These are phyloP conservation scores for Hyles lineata DNA, from an alignment of 2,888 invertebrate genomes.

Conservation along the genomic window DNA sequence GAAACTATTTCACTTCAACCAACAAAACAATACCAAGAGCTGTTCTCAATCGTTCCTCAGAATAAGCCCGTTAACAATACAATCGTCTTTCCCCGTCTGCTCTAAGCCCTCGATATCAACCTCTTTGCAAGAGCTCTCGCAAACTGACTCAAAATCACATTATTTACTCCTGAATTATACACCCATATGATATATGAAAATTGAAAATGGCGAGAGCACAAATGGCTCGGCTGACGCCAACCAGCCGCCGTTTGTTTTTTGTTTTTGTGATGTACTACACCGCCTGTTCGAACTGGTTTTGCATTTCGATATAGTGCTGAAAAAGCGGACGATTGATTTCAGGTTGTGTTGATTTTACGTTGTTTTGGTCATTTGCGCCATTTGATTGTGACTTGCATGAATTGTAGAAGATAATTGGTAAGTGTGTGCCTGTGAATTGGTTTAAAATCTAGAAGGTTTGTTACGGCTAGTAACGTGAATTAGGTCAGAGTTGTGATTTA, in stretches of 20 bases:
- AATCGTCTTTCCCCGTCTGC: constrained; percentile 38
- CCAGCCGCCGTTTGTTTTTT: constrained; percentile 11
- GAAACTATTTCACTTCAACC: too few species aligned
- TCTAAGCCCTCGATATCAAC: constrained; percentile 44
- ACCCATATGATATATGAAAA: constrained; percentile 29
- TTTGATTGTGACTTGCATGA: too few species aligned
- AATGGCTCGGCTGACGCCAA: constrained; percentile 17
- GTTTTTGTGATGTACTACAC: constrained; percentile 3
- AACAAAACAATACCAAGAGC: constrained; percentile 12
- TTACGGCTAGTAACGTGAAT: not conserved
- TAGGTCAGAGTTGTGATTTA: too few species aligned
- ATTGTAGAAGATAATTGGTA: too few species aligned
- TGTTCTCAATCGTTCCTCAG: constrained; percentile 33
- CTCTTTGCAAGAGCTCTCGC: constrained; percentile 37
- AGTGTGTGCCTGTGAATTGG: too few species aligned
- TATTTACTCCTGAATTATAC: constrained; percentile 40
- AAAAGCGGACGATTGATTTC: not conserved
- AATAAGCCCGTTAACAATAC: constrained; percentile 40
- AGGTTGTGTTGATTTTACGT: not conserved
- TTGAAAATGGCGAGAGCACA: constrained; percentile 23
- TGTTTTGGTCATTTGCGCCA: not conserved
- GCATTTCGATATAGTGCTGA: too few species aligned
- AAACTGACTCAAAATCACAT: constrained; percentile 37
- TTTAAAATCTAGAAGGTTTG: not conserved
- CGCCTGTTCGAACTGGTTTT: not conserved